Evolutionary conservation across 2,797 vertebrate species (phyloP), one percentile per base, ranked within the genome.

Genomic region (Varecia variegata): DNA sequence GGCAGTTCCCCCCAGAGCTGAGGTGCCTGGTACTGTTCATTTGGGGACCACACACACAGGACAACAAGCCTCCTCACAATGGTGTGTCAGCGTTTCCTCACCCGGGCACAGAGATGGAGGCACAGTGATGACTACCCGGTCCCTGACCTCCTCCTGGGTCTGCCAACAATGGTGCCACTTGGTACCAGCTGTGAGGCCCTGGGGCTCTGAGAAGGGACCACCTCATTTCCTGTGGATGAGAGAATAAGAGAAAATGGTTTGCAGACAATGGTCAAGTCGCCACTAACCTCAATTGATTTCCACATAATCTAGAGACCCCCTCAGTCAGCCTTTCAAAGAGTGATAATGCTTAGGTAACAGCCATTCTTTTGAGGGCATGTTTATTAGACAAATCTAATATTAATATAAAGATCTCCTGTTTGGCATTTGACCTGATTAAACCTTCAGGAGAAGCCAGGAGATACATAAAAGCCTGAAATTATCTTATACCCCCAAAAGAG

Each of bases 151-250:
- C 71, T 30, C 25, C 93, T 71, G 65, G 60, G 17, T 56, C 38
- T 45, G 83, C 15, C 90, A 73, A 96, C 95, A 96, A 90, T 85
- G 71, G 95, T 73, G 60, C 40, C 90, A 94, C 84, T 97, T 38
- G 40, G 96, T 95, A 79, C 81, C 93, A 96, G 76, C 92, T 43
- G 21, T 30, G 52, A 54, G 27, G 81, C 65, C 71, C 83, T 67
- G 30, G 0, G 30, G 52, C 0, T 0, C 80, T 32, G 43, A 65
- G 58, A 65, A 84, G 71, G 43, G 71, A 81, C 50, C 54, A 90
- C 73, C 79, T 81, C 87, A 82, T 58, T 90, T 94, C 87, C 93
- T 0, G 0, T 52, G 40, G 54, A 38, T 40, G 71, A 88, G 43
- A 82, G 95, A 95, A 94, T 5, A 35, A 38, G 70, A 87, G 40